Evolutionary conservation across 2,797 vertebrate genomes (phyloP).

Genomic region (Lycodopsis pacificus): DNA sequence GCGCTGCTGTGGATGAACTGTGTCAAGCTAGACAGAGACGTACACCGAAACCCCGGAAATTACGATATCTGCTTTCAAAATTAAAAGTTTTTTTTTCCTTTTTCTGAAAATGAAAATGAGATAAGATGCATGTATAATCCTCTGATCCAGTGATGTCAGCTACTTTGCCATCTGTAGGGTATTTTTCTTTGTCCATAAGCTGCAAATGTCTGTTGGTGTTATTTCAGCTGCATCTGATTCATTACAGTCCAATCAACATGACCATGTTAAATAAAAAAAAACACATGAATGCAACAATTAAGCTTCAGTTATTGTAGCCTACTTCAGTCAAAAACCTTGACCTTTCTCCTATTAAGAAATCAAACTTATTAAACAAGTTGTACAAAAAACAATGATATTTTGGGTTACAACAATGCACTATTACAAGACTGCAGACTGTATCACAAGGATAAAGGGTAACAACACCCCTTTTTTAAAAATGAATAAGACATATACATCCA

Average conservation of each 20-base stretch:
- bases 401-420: not conserved
- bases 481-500: no score
- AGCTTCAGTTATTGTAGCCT: not conserved
- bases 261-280: not conserved
- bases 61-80: constrained; percentile 20
- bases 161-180: constrained; percentile 17
- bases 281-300: not conserved
- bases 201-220: not conserved
- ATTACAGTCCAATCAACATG: not conserved
- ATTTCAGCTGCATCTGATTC: not conserved
- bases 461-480: no score
- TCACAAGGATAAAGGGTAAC: no score
- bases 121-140: constrained; percentile 15
- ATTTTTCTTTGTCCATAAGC: not conserved
- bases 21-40: constrained; percentile 26
- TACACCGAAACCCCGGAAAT: constrained; percentile 26
- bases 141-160: constrained; percentile 24
- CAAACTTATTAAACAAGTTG: not conserved
- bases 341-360: not conserved
- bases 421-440: not conserved
- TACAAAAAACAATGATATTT: not conserved
- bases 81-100: constrained; percentile 35
- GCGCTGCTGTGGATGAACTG: constrained; percentile 48
- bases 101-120: not conserved
- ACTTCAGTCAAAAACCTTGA: not conserved